Evolutionary conservation across 1,140 invertebrate species (phyloP), one percentile per base, ranked within the genome.

Genomic region (Trialeurodes vaporariorum): DNA sequence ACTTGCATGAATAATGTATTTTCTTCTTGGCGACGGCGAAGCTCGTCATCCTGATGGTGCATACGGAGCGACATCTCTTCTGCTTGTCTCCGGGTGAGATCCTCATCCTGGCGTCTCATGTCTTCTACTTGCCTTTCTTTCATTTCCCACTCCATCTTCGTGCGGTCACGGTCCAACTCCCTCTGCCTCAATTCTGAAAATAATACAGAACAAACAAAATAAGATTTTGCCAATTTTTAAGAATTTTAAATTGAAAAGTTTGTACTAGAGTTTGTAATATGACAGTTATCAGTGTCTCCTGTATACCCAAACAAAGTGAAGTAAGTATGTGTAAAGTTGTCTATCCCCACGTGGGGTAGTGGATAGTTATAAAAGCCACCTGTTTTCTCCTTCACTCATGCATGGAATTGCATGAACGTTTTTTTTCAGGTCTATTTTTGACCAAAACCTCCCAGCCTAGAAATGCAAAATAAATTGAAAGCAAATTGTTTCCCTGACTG

Each of bases 131-230:
- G 87, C 67, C 89, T 82, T 75, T 92, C 87, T 58, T 91, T 89
- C 84, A 91, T 85, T 79, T 94, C 91, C 88, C 90, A 92, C 76
- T 92, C 90, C 70, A 90, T 83, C 76, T 93, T 92, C 78, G 91
- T 88, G 2, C 91, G 83, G 76, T 93, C 92, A 69, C 90, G 85
- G 77, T 94, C 91, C 72, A 89, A 84, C 81, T 96, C 93, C 66
- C 93, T 84, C 74, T 90, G 86, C 26, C 91, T 83, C 70, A 95
- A 77, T 81, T 94, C 89, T 88, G 77, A 72, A 75, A 77, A n/a
- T n/a, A n/a, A n/a, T n/a, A n/a, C n/a, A n/a, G n/a, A 59, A 61
- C 22, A 67, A 69, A 22, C 68, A 61, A 66, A 21, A 24, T 17
- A 60, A 66, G 17, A 27, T 34, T 34, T 26, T 25, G 27, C 17